Evolutionary conservation across 2,113 vertebrate genomes (phyloP), one percentile per base, ranked within the genome.

Genomic region (Semnornis frantzii): DNA sequence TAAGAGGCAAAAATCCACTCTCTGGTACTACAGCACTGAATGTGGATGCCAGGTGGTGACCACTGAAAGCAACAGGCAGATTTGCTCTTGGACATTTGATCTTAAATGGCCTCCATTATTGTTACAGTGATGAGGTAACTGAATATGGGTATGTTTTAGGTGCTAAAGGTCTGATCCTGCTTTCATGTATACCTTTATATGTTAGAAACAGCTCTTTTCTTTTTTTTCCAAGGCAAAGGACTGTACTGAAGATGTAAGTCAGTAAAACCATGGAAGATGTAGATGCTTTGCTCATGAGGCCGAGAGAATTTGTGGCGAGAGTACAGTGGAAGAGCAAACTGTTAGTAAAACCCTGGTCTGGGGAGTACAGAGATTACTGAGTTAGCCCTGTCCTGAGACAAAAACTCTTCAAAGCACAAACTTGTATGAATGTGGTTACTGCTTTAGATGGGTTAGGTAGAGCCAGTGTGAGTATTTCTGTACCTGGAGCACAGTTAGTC

Each of bases 141-240:
- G 19, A 46, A 79, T 72, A 78, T 88, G 92, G 85, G 55, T 90
- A 83, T 91, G 66, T 70, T 81, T 76, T 86, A 95, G 93, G 94
- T 96, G 94, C 92, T 97, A 93, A 90, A 91, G 44, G 90, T 93
- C 90, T 88, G 87, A 90, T 94, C 92, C 82, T 94, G 87, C 88
- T 94, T 95, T 94, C 66, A 17, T 60, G 65, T 85, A 9, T 85
- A 60, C 57, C 73, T 90, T 82, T 60, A 50, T 79, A 65, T 6
- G 1, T 82, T 85, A 90, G 80, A 90, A 93, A 88, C 92, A 90
- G 63, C 76, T 82, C 72, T 64, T 77, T 93, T 37, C 33, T 85
- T 84, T 82, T 70, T 48, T 90, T 81, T 66, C 82, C 80, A 46
- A 78, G 50, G 72, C 33, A 48, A 82, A 88, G 70, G 76, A 81